A percentile compares a stretch with the other conserved stretches of the same genome.
Conservation (phyloP, 2,113 vertebrate genomes). For the Pica pica region DNA sequence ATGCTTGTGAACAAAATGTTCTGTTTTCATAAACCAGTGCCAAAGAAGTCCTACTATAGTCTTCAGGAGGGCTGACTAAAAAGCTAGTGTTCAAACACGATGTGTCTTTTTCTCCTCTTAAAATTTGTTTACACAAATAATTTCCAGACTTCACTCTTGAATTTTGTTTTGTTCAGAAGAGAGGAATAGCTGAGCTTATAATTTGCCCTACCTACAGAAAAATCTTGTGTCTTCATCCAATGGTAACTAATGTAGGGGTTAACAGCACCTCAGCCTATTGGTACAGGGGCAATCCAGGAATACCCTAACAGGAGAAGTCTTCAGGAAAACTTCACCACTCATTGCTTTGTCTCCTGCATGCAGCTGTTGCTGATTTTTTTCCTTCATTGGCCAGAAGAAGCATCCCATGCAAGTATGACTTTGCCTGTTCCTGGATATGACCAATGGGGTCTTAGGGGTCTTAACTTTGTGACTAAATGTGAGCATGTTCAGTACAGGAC, state of each 20-base stretch:
- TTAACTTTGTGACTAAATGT: not conserved
- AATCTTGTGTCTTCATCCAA: not conserved
- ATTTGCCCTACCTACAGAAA: rapidly evolving
- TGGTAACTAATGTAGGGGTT: not conserved
- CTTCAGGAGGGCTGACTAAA: not conserved
- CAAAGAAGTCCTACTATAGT: not conserved
- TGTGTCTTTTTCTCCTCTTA: not conserved
- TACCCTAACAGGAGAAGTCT: not conserved
- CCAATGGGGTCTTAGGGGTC: not conserved
- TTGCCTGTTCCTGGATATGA: not conserved
- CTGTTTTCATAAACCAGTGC: not conserved
- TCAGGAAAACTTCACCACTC: not conserved
- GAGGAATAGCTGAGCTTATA: not conserved
- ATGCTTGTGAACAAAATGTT: not conserved
- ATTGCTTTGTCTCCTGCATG: not conserved
- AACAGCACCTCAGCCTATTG: not conserved
- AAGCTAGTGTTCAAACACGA: not conserved
- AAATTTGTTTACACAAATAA: not conserved
- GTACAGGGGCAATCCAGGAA: not conserved
- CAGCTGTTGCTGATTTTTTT: not conserved
- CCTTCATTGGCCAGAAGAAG: not conserved
- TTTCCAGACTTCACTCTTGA: not conserved
- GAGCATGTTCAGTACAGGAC: not conserved
- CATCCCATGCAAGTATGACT: not conserved
- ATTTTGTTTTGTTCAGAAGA: not conserved